A percentile compares a stretch with the other conserved stretches of the same genome.
Evolutionary conservation across 2,113 vertebrate genomes (phyloP).

Genomic region (Diadophis punctatus): DNA sequence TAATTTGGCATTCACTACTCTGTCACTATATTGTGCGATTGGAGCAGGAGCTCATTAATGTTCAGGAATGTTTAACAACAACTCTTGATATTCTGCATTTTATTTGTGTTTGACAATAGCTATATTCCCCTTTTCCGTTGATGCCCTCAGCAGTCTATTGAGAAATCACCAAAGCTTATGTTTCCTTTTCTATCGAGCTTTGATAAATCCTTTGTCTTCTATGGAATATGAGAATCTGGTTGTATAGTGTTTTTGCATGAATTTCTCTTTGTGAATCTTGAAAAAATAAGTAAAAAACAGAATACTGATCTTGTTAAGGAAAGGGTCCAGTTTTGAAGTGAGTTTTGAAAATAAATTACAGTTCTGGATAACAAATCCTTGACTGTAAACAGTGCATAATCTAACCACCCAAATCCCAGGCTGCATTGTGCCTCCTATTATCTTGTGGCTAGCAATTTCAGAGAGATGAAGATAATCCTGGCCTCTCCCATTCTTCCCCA

Average conservation of each 20-base stretch:
- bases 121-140: not conserved
- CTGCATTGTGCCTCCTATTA: not conserved
- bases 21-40: too few relatives aligned
- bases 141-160: not conserved
- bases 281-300: not conserved
- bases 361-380: not conserved
- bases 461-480: not conserved
- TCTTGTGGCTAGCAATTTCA: not conserved
- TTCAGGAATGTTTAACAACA: not conserved
- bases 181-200: not conserved
- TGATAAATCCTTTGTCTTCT: not conserved
- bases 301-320: not conserved
- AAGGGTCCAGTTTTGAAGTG: not conserved
- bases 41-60: too few relatives aligned
- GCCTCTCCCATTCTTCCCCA: not conserved
- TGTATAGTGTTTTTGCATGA: not conserved
- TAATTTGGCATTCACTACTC: too few relatives aligned
- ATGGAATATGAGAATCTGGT: not conserved
- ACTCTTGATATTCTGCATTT: not conserved
- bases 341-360: not conserved
- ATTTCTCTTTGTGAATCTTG: not conserved
- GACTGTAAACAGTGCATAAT: not conserved
- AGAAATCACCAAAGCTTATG: not conserved
- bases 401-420: not conserved
- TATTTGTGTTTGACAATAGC: not conserved